These are phyloP conservation scores for Scaptomyza hsui DNA, from an alignment of 1,140 invertebrate genomes.

Conservation along the genomic window DNA sequence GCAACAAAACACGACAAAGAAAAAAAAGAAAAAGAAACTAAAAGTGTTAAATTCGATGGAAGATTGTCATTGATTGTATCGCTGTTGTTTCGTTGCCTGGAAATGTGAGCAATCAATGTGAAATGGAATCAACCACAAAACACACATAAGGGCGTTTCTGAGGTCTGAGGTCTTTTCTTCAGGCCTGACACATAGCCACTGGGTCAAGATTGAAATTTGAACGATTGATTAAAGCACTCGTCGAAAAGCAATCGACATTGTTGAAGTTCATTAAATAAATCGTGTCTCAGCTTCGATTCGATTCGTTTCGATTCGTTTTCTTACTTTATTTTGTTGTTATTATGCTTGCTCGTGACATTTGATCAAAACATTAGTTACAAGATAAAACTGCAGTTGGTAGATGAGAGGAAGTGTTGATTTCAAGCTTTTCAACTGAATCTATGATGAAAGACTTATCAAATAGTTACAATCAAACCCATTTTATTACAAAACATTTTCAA, in stretches of 20 bases:
- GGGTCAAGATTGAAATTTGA: constrained; percentile 76
- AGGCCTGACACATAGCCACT: constrained; percentile 38
- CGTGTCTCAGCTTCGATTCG: constrained; percentile 50
- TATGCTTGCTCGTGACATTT: constrained; percentile 62
- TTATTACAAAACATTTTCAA: too few relatives aligned
- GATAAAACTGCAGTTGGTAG: constrained; percentile 18
- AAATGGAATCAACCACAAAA: constrained; percentile 22
- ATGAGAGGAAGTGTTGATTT: constrained; percentile 2
- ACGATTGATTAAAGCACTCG: constrained; percentile 68
- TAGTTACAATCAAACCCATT: not conserved
- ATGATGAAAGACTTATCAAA: not conserved
- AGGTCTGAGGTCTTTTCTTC: constrained; percentile 19
- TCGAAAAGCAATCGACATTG: constrained; percentile 35
- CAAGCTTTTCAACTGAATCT: not conserved
- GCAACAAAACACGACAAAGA: constrained; percentile 27
- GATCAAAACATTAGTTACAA: constrained; percentile 36
- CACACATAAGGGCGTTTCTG: constrained; percentile 30
- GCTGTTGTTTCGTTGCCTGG: not conserved
- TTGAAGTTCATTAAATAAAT: constrained; percentile 70
- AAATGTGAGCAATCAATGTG: constrained; percentile 59
- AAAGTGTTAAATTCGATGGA: constrained; percentile 78
- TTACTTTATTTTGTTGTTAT: constrained; percentile 20
- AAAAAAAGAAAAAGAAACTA: too few relatives aligned
- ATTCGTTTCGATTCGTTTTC: constrained; percentile 51
- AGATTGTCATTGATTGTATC: constrained; percentile 69